phyloP scores from a whole-genome alignment of 2,113 vertebrate genomes.

The Amblyornis subalaris region DNA sequence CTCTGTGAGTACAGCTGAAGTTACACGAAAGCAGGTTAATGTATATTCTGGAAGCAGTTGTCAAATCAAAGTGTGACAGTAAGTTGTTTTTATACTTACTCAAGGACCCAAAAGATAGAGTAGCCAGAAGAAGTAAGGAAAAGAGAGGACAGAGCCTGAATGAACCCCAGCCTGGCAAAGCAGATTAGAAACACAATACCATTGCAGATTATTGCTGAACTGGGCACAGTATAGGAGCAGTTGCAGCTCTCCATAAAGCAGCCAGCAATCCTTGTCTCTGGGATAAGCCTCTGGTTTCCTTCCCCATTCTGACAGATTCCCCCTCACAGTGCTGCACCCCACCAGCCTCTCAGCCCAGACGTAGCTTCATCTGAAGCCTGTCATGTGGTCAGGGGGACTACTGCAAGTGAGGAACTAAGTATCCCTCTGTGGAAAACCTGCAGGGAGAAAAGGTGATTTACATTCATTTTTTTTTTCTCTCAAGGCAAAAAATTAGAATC shows the following conservation, averaged over 20 bases:
- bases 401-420: background rate
- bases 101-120: background rate
- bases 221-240: background rate
- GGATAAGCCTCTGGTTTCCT: background rate
- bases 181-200: background rate
- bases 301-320: background rate
- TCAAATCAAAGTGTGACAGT: background rate
- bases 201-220: background rate
- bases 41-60: background rate
- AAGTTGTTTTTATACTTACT: conserved; percentile 14
- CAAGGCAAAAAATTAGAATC: background rate
- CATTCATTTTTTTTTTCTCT: background rate
- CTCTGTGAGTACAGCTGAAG: background rate
- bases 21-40: background rate
- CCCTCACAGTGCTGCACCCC: background rate
- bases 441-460: background rate
- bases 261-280: background rate
- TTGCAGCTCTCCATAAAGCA: background rate
- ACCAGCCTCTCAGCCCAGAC: background rate
- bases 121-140: background rate
- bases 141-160: background rate
- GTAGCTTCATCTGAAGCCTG: background rate
- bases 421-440: background rate
- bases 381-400: background rate
- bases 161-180: background rate